These are phyloP conservation scores for Oscheius sp. DNA, from an alignment of 2,888 invertebrate genomes.

Conservation along the genomic window DNA sequence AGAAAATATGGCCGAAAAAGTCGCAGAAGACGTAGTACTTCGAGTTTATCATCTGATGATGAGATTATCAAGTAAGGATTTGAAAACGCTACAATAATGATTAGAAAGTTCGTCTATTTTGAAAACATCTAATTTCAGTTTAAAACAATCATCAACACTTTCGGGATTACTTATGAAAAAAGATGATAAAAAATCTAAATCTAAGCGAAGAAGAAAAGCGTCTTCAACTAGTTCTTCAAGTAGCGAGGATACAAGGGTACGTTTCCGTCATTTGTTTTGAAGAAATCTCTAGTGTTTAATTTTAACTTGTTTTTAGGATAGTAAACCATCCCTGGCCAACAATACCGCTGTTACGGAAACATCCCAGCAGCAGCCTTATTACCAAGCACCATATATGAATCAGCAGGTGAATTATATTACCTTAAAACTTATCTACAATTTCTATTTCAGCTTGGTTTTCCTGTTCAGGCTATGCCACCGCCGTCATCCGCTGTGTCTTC, in stretches of 20 bases:
- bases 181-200: slow-evolving; percentile 9
- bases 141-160: slow-evolving; percentile 14
- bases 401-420: not conserved
- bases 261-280: not conserved
- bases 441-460: not conserved
- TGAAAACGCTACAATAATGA: not conserved
- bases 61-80: not conserved
- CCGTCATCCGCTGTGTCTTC: not conserved
- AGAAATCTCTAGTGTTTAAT: too few species aligned
- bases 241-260: slow-evolving; percentile 42
- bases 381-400: not conserved
- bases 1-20: not conserved
- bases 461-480: slow-evolving; percentile 14
- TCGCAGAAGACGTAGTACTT: slow-evolving; percentile 6
- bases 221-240: slow-evolving; percentile 45
- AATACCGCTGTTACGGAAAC: not conserved
- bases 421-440: not conserved
- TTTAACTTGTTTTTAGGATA: slow-evolving; percentile 5
- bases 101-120: not conserved
- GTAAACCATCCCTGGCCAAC: slow-evolving; percentile 4
- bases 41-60: not conserved
- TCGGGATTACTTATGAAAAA: slow-evolving; percentile 5
- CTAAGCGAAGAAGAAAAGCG: slow-evolving; percentile 41
- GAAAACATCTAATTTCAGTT: slow-evolving; percentile 20
- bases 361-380: not conserved